Percentiles rank a stretch among this genome's conserved stretches.
These are phyloP conservation scores for Drosophila neutralis DNA, from an alignment of 2,888 invertebrate genomes.

Conservation along the genomic window DNA sequence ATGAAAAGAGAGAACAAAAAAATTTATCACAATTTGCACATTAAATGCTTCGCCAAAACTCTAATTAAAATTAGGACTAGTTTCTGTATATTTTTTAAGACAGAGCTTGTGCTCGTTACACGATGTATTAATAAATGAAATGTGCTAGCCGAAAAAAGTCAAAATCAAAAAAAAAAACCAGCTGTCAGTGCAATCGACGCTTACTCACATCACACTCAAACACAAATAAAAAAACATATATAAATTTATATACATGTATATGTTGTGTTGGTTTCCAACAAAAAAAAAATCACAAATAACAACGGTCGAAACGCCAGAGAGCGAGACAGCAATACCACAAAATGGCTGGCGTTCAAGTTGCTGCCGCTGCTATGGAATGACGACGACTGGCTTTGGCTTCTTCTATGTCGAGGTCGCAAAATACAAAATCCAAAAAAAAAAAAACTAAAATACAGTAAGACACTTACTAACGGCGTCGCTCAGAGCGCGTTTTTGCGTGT, in stretches of 20 bases:
- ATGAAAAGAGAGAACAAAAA: neutral
- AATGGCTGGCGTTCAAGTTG: slow-evolving; percentile 60
- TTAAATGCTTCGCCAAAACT: neutral
- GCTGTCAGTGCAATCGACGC: slow-evolving; percentile 37
- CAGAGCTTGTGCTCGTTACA: neutral
- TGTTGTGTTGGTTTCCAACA: slow-evolving; percentile 56
- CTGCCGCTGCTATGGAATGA: slow-evolving; percentile 56
- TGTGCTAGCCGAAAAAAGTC: neutral
- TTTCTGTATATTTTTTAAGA: neutral
- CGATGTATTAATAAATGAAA: neutral
- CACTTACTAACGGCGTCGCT: slow-evolving; percentile 50
- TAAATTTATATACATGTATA: neutral
- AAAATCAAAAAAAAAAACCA: neutral
- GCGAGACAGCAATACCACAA: slow-evolving; percentile 49
- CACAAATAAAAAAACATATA: neutral
- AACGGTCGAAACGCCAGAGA: slow-evolving; percentile 38
- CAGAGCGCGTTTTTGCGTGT: slow-evolving; percentile 21
- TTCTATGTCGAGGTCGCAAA: slow-evolving; percentile 78
- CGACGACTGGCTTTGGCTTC: slow-evolving; percentile 62
- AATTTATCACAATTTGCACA: neutral
- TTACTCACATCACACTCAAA: slow-evolving; percentile 45
- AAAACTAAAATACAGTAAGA: slow-evolving; percentile 6
- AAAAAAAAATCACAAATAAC: slow-evolving; percentile 48
- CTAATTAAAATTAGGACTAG: neutral
- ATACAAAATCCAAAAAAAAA: slow-evolving; percentile 3